Conservation (phyloP, 2,113 vertebrate genomes). For the Todiramphus chloris region DNA sequence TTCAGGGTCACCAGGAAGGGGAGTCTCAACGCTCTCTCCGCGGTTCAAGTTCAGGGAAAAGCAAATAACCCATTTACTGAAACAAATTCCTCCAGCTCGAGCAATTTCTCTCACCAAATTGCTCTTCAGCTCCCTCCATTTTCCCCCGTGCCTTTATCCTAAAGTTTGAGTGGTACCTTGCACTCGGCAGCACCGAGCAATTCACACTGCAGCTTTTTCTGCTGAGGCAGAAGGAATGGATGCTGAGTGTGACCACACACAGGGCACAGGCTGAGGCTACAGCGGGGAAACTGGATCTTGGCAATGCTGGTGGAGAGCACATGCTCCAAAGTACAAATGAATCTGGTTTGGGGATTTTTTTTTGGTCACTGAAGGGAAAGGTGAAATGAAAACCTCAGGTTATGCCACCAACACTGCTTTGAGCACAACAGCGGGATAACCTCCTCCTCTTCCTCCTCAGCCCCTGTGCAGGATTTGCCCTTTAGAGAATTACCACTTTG, state of each 20-base stretch:
- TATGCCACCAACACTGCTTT: not conserved
- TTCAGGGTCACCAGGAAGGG: not conserved
- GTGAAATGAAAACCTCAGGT: rapidly evolving
- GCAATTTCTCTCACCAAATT: not conserved
- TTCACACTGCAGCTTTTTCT: not conserved
- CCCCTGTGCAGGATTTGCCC: not conserved
- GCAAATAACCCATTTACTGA: not conserved
- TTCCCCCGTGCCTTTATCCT: not conserved
- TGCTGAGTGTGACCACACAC: not conserved
- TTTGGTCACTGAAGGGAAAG: not conserved
- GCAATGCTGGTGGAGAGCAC: not conserved
- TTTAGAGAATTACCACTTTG: too few relatives aligned
- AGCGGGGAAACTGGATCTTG: not conserved
- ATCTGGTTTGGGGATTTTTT: too few relatives aligned
- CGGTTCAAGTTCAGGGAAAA: not conserved
- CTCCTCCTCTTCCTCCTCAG: not conserved
- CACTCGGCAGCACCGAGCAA: not conserved
- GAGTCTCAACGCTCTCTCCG: not conserved
- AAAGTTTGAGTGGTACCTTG: not conserved
- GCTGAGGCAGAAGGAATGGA: not conserved
- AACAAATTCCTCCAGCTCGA: not conserved
- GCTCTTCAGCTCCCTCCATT: not conserved
- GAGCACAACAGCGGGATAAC: not conserved
- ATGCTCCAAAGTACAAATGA: not conserved
- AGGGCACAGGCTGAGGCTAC: not conserved